A percentile compares a stretch with the other conserved stretches of the same genome.
These are phyloP conservation scores for Hermaeophaga mercurialis DNA, from an alignment of 2,888 invertebrate genomes.

Conservation along the genomic window DNA sequence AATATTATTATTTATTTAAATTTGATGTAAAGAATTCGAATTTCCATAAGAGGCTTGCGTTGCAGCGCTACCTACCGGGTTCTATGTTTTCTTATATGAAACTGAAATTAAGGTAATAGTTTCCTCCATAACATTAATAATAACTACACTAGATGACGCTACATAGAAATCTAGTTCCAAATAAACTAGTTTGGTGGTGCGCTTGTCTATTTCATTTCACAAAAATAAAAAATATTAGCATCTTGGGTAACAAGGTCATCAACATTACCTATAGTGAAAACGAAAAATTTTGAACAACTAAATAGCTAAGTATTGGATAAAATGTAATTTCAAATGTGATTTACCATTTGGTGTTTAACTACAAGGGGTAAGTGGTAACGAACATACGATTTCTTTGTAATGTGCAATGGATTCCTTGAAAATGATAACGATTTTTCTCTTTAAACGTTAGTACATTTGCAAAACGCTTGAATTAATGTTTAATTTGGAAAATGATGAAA, in stretches of 20 bases:
- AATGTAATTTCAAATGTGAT: conserved; percentile 41
- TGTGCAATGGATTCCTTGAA: conserved; percentile 33
- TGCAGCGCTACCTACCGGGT: no score
- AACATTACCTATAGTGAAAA: conserved; percentile 48
- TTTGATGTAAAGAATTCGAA: no score
- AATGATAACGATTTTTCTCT: conserved; percentile 46
- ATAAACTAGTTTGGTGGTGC: conserved; percentile 35
- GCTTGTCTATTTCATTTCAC: conserved; percentile 39
- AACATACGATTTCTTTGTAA: conserved; percentile 34
- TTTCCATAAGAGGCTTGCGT: no score
- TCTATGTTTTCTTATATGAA: no score
- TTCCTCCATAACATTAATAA: not conserved
- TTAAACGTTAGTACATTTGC: conserved; percentile 30
- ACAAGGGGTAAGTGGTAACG: conserved; percentile 35
- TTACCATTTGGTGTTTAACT: conserved; percentile 24
- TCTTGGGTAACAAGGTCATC: conserved; percentile 58
- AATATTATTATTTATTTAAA: no score
- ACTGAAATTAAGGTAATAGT: not conserved
- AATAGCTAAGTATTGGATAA: conserved; percentile 37
- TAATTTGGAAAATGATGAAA: conserved; percentile 10
- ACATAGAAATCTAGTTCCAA: not conserved
- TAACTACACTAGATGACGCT: not conserved
- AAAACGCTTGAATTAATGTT: conserved; percentile 15
- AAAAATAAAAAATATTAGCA: conserved; percentile 54
- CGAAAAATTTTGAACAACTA: conserved; percentile 40